These are phyloP conservation scores for Xiphophorus birchmanni DNA, from an alignment of 2,797 vertebrate genomes.

Conservation along the genomic window DNA sequence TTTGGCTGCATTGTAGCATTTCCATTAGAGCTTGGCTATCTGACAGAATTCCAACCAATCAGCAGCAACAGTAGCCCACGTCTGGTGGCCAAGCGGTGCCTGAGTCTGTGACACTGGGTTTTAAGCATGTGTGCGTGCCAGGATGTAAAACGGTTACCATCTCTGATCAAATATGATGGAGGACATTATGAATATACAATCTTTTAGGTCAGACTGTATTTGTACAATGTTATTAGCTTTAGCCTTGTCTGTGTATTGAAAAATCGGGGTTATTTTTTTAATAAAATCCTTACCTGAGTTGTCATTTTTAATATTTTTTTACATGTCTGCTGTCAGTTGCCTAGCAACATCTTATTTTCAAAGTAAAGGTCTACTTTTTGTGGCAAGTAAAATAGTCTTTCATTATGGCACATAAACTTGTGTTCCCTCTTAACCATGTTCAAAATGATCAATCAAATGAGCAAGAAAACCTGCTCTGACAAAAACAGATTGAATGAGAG, in stretches of 20 bases:
- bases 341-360: neutral
- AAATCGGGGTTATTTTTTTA: neutral
- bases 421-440: neutral
- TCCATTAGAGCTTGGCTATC: slow-evolving; percentile 99
- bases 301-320: neutral
- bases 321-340: neutral
- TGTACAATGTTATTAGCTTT: slow-evolving; percentile 15
- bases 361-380: neutral
- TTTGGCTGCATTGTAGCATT: slow-evolving; percentile 98
- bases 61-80: slow-evolving; percentile 88
- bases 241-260: slow-evolving; percentile 18
- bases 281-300: neutral
- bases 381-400: neutral
- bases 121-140: slow-evolving; percentile 46
- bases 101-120: slow-evolving; percentile 66
- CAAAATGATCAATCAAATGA: neutral
- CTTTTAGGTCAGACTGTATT: slow-evolving; percentile 51
- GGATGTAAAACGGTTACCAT: slow-evolving; percentile 67
- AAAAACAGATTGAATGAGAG: neutral
- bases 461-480: neutral
- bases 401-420: neutral
- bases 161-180: slow-evolving; percentile 67
- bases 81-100: slow-evolving; percentile 86
- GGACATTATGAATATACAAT: slow-evolving; percentile 54
- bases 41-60: slow-evolving; percentile 94